Percentiles rank a stretch among this genome's conserved stretches.
phyloP scores from a whole-genome alignment of 1,140 invertebrate species.

The Oedothorax gibbosus region DNA sequence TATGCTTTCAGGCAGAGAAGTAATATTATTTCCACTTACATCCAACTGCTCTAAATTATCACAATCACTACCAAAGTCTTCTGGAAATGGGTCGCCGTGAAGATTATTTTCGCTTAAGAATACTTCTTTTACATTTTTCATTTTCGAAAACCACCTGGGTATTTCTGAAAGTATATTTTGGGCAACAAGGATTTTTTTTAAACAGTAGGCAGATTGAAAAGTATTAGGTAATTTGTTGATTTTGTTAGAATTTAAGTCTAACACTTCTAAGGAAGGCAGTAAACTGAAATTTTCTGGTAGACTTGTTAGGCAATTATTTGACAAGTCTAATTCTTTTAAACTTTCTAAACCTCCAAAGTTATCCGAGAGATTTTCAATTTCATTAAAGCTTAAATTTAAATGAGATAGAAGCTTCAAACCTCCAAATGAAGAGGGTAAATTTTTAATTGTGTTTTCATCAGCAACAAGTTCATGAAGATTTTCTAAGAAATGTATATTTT shows the following conservation, averaged over 20 bases:
- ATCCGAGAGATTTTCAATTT: constrained; percentile 24
- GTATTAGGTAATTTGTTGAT: constrained; percentile 34
- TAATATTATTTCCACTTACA: constrained; percentile 52
- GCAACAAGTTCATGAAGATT: constrained; percentile 26
- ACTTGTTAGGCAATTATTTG: constrained; percentile 17
- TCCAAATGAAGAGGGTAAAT: constrained; percentile 24
- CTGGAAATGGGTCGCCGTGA: constrained; percentile 9
- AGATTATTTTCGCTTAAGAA: constrained; percentile 28
- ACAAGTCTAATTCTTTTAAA: constrained; percentile 36
- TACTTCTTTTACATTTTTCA: constrained; percentile 34
- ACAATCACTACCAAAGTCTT: constrained; percentile 22
- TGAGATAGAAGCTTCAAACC: constrained; percentile 7
- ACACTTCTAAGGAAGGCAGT: constrained; percentile 25
- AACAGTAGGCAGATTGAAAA: neutral
- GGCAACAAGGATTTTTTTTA: constrained; percentile 18
- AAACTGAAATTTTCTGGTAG: constrained; percentile 39
- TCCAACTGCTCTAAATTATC: constrained; percentile 39
- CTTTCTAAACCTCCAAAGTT: constrained; percentile 37
- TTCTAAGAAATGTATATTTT: neutral
- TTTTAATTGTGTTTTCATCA: constrained; percentile 44
- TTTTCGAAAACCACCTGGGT: constrained; percentile 46
- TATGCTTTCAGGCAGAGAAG: constrained; percentile 19
- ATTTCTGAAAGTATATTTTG: constrained; percentile 30
- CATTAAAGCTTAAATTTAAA: constrained; percentile 34
- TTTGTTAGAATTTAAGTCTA: constrained; percentile 54